Evolutionary conservation across 2,888 invertebrate species (phyloP).

Genomic region (Micoletzkya japonica): DNA sequence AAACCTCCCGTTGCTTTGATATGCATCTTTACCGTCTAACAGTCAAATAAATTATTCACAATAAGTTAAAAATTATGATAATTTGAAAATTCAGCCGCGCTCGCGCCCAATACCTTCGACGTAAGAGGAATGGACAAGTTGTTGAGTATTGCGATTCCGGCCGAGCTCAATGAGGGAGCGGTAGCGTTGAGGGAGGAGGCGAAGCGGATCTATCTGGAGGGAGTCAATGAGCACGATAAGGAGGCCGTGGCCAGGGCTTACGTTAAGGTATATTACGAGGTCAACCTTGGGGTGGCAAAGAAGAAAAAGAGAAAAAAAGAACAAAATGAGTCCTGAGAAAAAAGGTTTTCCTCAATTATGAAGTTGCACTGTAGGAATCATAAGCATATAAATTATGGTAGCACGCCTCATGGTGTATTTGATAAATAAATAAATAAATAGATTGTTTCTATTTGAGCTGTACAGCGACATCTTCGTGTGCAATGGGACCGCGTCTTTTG

Average conservation of each 20-base stretch:
- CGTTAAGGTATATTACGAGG: conserved; percentile 48
- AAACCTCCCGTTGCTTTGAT: too few species aligned
- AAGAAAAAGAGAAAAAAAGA: background rate
- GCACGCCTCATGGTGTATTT: too few species aligned
- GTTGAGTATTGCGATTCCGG: conserved; percentile 48
- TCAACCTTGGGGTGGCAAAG: background rate
- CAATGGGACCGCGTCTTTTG: conserved; percentile 44
- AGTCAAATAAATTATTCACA: too few species aligned
- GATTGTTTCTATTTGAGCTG: too few species aligned
- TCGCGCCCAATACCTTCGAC: conserved; percentile 45
- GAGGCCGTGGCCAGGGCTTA: conserved; percentile 47
- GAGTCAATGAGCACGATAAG: conserved; percentile 43
- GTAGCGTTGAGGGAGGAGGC: conserved; percentile 47
- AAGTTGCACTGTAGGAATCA: too few species aligned
- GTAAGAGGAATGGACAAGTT: conserved; percentile 52
- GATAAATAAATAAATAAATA: too few species aligned
- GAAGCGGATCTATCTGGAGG: conserved; percentile 46
- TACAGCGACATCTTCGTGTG: conserved; percentile 52
- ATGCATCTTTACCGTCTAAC: too few species aligned
- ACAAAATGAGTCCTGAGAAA: too few species aligned
- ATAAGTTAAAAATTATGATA: background rate
- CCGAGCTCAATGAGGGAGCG: conserved; percentile 40
- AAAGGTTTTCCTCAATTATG: too few species aligned
- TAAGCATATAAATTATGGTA: too few species aligned
- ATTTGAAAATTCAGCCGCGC: conserved; percentile 36